Conservation (phyloP, 2,113 vertebrate species). For the Garra rufa region DNA sequence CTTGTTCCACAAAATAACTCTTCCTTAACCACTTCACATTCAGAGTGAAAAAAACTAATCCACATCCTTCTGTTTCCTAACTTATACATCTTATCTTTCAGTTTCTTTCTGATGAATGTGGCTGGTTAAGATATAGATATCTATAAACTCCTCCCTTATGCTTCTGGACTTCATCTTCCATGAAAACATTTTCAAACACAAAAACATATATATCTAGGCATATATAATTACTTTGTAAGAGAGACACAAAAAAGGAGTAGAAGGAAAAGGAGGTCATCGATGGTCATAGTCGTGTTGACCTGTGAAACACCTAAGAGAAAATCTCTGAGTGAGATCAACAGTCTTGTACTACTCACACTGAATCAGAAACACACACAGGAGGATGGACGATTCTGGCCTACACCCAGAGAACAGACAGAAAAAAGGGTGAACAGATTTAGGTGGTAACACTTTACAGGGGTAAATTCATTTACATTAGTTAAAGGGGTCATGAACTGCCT, state of each 20-base stretch:
- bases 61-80: not conserved
- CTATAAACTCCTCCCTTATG: slow-evolving; percentile 12
- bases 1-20: not conserved
- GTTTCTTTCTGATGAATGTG: slow-evolving; percentile 9
- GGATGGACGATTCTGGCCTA: slow-evolving; percentile 31
- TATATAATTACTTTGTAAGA: not conserved
- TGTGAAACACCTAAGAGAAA: slow-evolving; percentile 37
- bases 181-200: not conserved
- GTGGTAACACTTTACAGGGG: not conserved
- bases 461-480: not conserved
- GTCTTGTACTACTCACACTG: slow-evolving; percentile 44
- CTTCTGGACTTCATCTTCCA: slow-evolving; percentile 24
- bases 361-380: slow-evolving; percentile 55
- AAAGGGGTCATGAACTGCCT: no score
- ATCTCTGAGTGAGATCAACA: slow-evolving; percentile 49
- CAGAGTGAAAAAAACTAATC: slow-evolving; percentile 3
- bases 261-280: slow-evolving; percentile 9
- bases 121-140: slow-evolving; percentile 12
- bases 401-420: not conserved
- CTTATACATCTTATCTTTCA: slow-evolving; percentile 15
- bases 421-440: not conserved
- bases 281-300: slow-evolving; percentile 31
- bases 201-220: not conserved
- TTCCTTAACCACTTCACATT: not conserved
- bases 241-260: not conserved